Percentiles rank a stretch among this genome's conserved stretches.
Evolutionary conservation across 2,113 vertebrate genomes (phyloP).

Genomic region (Crotalus helleri): DNA sequence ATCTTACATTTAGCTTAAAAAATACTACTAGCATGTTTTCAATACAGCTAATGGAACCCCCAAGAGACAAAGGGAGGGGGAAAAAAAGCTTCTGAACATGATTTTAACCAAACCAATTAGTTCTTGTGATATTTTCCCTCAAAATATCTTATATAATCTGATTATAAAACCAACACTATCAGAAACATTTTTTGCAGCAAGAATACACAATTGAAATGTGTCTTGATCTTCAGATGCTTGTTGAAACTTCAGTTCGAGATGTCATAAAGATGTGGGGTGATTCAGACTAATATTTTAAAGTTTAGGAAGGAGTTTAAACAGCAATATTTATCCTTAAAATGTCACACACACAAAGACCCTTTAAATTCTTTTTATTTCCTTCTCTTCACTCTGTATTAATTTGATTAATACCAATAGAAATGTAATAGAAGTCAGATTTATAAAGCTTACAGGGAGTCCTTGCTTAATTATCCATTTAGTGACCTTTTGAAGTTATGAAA

Average conservation of each 20-base stretch:
- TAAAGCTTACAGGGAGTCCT: neutral
- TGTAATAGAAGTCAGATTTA: neutral
- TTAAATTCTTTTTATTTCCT: too few species aligned
- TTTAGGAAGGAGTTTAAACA: neutral
- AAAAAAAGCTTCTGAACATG: too few species aligned
- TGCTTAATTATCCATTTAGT: too few species aligned
- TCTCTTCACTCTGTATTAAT: neutral
- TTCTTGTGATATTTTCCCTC: neutral
- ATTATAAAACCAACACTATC: slow-evolving; percentile 1
- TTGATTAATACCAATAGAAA: neutral
- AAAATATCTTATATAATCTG: neutral
- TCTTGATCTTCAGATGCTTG: neutral
- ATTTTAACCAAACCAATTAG: rapidly evolving
- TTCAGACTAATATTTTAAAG: neutral
- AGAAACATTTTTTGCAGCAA: neutral
- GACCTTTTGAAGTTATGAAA: too few species aligned
- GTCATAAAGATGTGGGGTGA: neutral
- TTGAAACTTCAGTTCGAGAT: neutral
- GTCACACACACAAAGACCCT: too few species aligned
- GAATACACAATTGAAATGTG: neutral
- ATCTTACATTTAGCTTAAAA: neutral
- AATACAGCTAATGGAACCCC: neutral
- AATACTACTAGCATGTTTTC: neutral
- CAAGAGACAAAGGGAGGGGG: neutral
- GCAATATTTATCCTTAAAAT: too few species aligned